Evolutionary conservation across 2,797 vertebrate genomes (phyloP).

Genomic region (Galagoides demidoff): DNA sequence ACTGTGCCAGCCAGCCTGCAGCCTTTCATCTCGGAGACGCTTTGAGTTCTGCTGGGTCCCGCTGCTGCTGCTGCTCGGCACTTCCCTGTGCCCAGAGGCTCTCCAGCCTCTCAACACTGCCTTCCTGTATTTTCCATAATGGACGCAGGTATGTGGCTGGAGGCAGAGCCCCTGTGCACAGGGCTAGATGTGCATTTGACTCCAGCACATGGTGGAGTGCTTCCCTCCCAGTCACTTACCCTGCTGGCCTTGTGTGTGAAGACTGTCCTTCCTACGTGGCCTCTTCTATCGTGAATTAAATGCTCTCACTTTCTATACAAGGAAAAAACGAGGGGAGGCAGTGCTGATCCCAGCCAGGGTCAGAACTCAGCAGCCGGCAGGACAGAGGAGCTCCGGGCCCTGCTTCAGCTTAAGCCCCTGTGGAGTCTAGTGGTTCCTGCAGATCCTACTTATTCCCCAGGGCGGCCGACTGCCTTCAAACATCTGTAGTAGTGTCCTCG

Average conservation of each 20-base stretch:
- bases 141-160: not conserved
- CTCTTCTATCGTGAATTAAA: not conserved
- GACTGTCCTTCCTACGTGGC: not conserved
- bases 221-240: not conserved
- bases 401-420: not conserved
- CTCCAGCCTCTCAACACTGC: not conserved
- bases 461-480: not conserved
- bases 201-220: rapidly evolving
- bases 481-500: not conserved
- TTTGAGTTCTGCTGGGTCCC: not conserved
- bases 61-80: not conserved
- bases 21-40: not conserved
- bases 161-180: not conserved
- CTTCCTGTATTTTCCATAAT: not conserved
- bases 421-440: not conserved
- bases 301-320: not conserved
- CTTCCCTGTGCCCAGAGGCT: not conserved
- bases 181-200: rapidly evolving
- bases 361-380: not conserved
- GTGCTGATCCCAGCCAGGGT: not conserved
- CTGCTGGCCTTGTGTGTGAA: not conserved
- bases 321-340: not conserved
- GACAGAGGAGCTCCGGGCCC: not conserved
- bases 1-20: not conserved
- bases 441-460: not conserved